Evolutionary conservation across 2,888 invertebrate species (phyloP), one percentile per base, ranked within the genome.

Genomic region (Tholera decimalis): DNA sequence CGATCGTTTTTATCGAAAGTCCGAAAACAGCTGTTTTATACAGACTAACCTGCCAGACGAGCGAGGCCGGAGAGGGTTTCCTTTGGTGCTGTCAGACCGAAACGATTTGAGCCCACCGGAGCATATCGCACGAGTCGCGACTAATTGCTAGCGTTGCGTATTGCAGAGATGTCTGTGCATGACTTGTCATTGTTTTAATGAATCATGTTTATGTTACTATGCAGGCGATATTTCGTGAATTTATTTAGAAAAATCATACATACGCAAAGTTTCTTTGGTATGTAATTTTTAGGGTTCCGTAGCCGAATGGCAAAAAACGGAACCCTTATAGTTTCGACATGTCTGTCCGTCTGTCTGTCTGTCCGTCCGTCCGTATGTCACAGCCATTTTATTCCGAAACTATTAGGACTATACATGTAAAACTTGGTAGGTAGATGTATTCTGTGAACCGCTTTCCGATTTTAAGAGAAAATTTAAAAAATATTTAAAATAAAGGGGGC

Each of bases 131-230:
- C 46, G n/a, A 35, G 24, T 64, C 18, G 24, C 47, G 15, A 33
- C 30, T 73, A 30, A 73, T 53, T 53, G 26, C 26, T 35, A 15
- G 24, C 24, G 53, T 39, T 24, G 37, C 18, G 33, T 43, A 39
- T 26, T n/a, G 58, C 24, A 58, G 9, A 13, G 43, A 41, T 30
- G 11, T 47, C 26, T 20, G 9, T 9, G 50, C 30, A 18, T 57
- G 33, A 35, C 39, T 64, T 50, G 49, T 28, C 33, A 44, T 50
- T 44, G 60, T 62, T 33, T 64, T 56, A 50, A 41, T 65, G 37
- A 47, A 43, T 49, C 35, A 55, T 24, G 26, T n/a, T n/a, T n/a
- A n/a, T 55, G 43, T 64, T 35, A 22, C 56, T 56, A 56, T 43
- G 18, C 56, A 35, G 11, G 67, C n/a, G 24, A 13, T 26, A n/a